Conservation (phyloP, 2,797 vertebrate genomes). For the Allobates femoralis region DNA sequence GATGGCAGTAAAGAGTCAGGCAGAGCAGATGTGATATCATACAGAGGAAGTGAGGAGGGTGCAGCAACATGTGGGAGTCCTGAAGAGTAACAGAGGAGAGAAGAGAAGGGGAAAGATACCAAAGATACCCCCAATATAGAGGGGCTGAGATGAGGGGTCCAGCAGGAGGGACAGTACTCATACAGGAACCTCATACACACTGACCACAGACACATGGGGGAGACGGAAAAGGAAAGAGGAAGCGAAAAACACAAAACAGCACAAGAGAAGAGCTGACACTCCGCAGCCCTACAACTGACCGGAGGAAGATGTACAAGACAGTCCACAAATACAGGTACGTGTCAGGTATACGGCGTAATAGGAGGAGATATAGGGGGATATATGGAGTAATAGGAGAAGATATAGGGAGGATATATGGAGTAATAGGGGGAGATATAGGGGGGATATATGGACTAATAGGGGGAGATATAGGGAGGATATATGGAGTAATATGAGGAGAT, state of each 20-base stretch:
- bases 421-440: constrained; percentile 18
- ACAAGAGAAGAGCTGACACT: neutral
- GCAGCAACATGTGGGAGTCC: neutral
- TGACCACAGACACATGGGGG: neutral
- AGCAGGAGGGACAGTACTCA: neutral
- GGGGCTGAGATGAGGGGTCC: neutral
- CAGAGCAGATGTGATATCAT: too few relatives aligned
- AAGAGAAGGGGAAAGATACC: neutral
- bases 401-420: neutral
- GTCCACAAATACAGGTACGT: neutral
- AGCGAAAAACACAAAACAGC: neutral
- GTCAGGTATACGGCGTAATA: neutral
- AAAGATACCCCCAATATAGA: neutral
- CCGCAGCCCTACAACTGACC: neutral
- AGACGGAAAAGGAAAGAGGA: neutral
- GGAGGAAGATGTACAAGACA: neutral
- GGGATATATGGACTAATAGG: neutral
- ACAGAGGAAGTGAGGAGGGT: neutral
- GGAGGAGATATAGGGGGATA: neutral
- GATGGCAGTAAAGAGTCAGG: neutral
- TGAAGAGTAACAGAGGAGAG: neutral
- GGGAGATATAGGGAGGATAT: neutral
- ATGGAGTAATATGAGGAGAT: constrained; percentile 4
- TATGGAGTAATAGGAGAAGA: neutral
- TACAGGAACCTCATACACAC: neutral